A percentile compares a stretch with the other conserved stretches of the same genome.
Evolutionary conservation across 2,797 vertebrate genomes (phyloP).

Genomic region (Malacoraja senta): DNA sequence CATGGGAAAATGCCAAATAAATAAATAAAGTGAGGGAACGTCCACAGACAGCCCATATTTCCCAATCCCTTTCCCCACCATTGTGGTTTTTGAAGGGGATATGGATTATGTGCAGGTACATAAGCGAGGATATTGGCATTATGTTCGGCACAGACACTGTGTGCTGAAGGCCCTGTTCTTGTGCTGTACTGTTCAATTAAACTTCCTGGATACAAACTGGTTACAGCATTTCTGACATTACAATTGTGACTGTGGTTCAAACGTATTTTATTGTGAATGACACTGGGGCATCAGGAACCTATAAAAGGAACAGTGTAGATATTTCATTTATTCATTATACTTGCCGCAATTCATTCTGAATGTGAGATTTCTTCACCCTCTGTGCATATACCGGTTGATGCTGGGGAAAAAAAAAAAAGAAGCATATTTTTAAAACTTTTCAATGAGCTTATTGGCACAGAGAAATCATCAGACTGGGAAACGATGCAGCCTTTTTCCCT

Average conservation of each 20-base stretch:
- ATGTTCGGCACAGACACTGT: too few species aligned
- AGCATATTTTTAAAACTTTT: not conserved
- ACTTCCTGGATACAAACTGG: not conserved
- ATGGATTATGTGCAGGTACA: too few species aligned
- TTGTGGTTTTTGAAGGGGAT: too few species aligned
- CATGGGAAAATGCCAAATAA: too few species aligned
- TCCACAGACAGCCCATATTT: not conserved
- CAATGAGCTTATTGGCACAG: not conserved
- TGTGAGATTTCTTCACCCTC: not conserved
- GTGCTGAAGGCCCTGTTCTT: too few species aligned
- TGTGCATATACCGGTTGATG: not conserved
- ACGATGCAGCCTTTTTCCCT: too few species aligned
- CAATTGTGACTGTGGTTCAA: not conserved
- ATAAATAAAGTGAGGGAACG: not conserved
- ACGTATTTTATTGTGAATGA: too few species aligned
- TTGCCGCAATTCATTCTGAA: not conserved
- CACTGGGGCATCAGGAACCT: not conserved
- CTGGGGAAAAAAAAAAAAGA: not conserved
- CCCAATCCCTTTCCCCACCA: not conserved
- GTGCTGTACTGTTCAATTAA: not conserved
- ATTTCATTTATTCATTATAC: slow-evolving; percentile 1
- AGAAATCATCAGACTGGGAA: too few species aligned
- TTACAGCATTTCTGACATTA: not conserved
- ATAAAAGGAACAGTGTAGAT: not conserved
- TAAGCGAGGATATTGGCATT: too few species aligned